Conservation (phyloP, 2,888 invertebrate species). For the Bruchidius siliquastri region DNA sequence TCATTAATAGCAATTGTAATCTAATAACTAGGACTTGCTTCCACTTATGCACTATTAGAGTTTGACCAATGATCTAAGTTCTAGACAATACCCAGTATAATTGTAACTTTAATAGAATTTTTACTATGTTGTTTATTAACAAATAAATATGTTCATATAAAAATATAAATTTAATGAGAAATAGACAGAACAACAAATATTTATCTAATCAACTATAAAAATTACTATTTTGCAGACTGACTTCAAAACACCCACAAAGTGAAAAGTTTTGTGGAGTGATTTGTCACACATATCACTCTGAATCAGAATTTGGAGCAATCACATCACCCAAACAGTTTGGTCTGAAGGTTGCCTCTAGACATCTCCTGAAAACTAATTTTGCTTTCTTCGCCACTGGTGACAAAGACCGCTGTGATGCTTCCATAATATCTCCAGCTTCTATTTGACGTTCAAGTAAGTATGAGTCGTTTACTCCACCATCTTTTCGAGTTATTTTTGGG, state of each 20-base stretch:
- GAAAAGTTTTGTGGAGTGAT: background rate
- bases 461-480: slow-evolving; percentile 1
- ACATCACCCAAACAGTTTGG: slow-evolving; percentile 14
- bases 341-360: slow-evolving; percentile 62
- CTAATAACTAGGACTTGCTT: too few relatives aligned
- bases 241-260: background rate
- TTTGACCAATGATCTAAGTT: too few relatives aligned
- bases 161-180: background rate
- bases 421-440: slow-evolving; percentile 17
- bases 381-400: slow-evolving; percentile 56
- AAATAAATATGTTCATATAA: background rate
- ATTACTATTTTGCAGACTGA: background rate
- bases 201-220: background rate
- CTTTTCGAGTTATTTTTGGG: slow-evolving; percentile 7
- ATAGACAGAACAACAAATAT: background rate
- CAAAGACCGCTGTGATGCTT: slow-evolving; percentile 52
- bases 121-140: background rate
- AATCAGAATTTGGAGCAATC: slow-evolving; percentile 44
- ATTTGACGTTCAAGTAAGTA: background rate
- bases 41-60: too few relatives aligned
- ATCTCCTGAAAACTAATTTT: slow-evolving; percentile 64
- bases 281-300: slow-evolving; percentile 24
- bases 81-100: too few relatives aligned
- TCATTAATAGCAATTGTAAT: too few relatives aligned
- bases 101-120: too few relatives aligned